Evolutionary conservation across 2,888 invertebrate genomes (phyloP).

Genomic region (Ochropleura plecta): DNA sequence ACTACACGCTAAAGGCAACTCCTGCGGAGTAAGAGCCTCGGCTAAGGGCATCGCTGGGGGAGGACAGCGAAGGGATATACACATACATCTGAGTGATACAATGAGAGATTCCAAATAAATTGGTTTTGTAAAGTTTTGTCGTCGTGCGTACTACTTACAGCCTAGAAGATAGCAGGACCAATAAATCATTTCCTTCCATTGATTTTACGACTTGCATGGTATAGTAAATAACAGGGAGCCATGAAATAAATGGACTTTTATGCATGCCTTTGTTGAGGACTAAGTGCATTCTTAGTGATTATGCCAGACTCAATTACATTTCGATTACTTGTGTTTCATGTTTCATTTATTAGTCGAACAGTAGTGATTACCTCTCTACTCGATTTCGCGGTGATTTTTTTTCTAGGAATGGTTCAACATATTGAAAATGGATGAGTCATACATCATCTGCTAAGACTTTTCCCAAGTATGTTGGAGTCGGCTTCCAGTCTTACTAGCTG

Average conservation of each 20-base stretch:
- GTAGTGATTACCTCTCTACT: not conserved
- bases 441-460: too few relatives aligned
- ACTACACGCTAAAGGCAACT: too few relatives aligned
- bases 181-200: constrained; percentile 27
- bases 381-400: not conserved
- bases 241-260: constrained; percentile 13
- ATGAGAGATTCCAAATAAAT: too few relatives aligned
- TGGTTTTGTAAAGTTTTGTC: too few relatives aligned
- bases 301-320: constrained; percentile 28
- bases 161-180: not conserved
- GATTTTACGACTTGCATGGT: constrained; percentile 36
- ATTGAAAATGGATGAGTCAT: not conserved
- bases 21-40: too few relatives aligned
- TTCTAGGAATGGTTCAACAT: too few relatives aligned
- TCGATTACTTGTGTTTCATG: constrained; percentile 6
- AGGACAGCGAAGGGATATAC: too few relatives aligned
- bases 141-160: not conserved
- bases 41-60: too few relatives aligned
- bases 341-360: constrained; percentile 17
- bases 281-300: constrained; percentile 40
- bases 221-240: constrained; percentile 24
- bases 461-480: too few relatives aligned
- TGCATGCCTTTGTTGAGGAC: not conserved
- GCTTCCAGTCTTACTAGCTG: too few relatives aligned
- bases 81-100: too few relatives aligned